Conservation (phyloP, 1,140 invertebrate species). For the Lepidotrigona ventralis region DNA sequence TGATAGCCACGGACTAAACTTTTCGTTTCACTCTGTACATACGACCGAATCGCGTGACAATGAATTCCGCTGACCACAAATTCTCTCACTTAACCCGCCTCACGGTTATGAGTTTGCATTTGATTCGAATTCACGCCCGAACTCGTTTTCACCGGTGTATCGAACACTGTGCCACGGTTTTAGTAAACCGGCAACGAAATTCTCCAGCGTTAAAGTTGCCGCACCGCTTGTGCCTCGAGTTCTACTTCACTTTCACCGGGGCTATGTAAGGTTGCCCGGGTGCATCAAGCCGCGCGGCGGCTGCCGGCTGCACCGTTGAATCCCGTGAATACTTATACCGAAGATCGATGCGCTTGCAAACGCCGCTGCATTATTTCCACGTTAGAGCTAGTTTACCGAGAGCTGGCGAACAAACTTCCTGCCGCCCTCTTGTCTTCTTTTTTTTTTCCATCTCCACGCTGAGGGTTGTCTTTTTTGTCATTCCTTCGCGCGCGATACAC, state of each 20-base stretch:
- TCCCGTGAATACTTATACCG: not conserved
- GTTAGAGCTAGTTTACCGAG: constrained; percentile 9
- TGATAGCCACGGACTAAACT: no score
- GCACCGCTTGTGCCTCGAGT: not conserved
- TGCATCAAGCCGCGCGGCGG: not conserved
- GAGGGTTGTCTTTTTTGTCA: not conserved
- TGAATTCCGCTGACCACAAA: not conserved
- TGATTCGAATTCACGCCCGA: constrained; percentile 8
- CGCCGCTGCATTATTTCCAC: constrained; percentile 5
- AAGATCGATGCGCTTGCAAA: not conserved
- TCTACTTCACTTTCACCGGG: constrained; percentile 5
- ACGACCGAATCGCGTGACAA: not conserved
- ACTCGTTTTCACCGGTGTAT: not conserved
- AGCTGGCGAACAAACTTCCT: not conserved
- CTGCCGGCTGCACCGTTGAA: not conserved
- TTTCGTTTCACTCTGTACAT: no score
- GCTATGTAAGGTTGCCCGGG: not conserved
- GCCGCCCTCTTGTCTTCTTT: not conserved
- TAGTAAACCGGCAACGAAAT: not conserved
- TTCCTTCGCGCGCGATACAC: not conserved
- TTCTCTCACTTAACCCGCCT: not conserved
- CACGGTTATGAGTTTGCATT: not conserved
- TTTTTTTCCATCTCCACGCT: not conserved
- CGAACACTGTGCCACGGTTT: not conserved
- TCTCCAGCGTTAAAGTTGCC: constrained; percentile 11